These are phyloP conservation scores for Alligator mississippiensis DNA, from an alignment of 2,113 vertebrate genomes.

Conservation along the genomic window DNA sequence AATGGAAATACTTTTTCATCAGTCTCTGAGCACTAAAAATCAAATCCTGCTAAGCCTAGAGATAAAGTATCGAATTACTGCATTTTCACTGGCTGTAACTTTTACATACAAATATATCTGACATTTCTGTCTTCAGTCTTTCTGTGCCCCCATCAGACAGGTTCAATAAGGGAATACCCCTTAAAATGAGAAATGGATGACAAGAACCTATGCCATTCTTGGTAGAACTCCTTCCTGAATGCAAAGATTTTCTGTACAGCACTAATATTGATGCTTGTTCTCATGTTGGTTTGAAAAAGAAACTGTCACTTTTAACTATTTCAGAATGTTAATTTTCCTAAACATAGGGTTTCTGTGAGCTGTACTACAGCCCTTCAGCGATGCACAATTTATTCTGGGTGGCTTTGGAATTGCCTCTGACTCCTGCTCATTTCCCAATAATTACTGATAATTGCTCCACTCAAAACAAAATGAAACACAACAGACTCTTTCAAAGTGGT, in stretches of 20 bases:
- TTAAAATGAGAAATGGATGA: not conserved
- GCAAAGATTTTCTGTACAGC: constrained; percentile 41
- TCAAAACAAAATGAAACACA: constrained; percentile 79
- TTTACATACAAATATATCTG: not conserved
- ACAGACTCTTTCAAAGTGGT: constrained; percentile 72
- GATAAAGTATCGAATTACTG: too few species aligned
- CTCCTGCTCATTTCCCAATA: constrained; percentile 81
- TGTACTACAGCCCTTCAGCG: constrained; percentile 58
- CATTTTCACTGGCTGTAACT: too few species aligned
- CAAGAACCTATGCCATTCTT: not conserved
- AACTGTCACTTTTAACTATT: constrained; percentile 76
- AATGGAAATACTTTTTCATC: too few species aligned
- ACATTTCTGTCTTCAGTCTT: not conserved
- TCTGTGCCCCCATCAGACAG: not conserved
- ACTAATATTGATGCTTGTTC: constrained; percentile 35
- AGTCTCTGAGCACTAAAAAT: too few species aligned
- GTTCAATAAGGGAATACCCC: not conserved
- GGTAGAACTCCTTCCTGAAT: not conserved
- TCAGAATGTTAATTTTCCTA: constrained; percentile 72
- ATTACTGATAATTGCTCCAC: constrained; percentile 80
- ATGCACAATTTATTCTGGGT: constrained; percentile 79
- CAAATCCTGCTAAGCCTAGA: too few species aligned
- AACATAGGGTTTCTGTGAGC: constrained; percentile 41
- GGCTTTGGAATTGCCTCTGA: constrained; percentile 76
- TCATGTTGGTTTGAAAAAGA: constrained; percentile 55